phyloP scores from a whole-genome alignment of 2,797 vertebrate genomes.

The Chaenodraco wilsoni region DNA sequence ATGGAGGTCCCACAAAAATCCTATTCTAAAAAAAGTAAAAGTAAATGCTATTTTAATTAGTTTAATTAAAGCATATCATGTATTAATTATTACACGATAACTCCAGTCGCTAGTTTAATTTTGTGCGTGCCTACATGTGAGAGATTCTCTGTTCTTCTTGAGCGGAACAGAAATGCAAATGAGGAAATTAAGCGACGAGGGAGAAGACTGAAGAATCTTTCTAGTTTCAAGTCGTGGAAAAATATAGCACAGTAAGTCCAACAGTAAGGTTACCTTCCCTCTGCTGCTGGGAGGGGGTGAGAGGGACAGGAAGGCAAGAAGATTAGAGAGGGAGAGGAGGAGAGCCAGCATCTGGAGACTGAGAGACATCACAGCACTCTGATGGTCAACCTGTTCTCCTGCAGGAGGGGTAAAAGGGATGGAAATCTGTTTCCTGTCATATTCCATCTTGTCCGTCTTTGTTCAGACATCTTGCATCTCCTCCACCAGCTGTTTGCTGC shows the following conservation, averaged over 20 bases:
- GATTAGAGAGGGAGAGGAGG: constrained; percentile 15
- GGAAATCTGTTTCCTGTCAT: constrained; percentile 98
- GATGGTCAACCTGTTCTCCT: constrained; percentile 86
- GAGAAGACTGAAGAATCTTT: constrained; percentile 3
- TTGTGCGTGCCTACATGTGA: constrained; percentile 25
- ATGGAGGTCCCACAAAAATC: constrained; percentile 61
- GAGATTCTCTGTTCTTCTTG: constrained; percentile 14
- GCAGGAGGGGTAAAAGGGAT: constrained; percentile 82
- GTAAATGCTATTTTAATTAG: constrained; percentile 65
- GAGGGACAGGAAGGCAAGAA: neutral
- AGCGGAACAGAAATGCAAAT: constrained; percentile 50
- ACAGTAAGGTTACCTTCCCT: neutral
- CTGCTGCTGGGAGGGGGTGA: neutral
- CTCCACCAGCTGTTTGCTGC: constrained; percentile 92
- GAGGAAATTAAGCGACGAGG: constrained; percentile 41
- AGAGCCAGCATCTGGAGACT: constrained; percentile 90
- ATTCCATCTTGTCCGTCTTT: constrained; percentile 95
- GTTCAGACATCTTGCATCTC: constrained; percentile 92
- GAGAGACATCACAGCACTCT: constrained; percentile 85
- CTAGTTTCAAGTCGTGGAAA: constrained; percentile 2
- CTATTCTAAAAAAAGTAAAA: constrained; percentile 19
- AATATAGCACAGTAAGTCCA: neutral
- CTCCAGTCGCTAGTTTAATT: constrained; percentile 49
- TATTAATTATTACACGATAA: constrained; percentile 79
- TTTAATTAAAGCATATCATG: constrained; percentile 57